Base-by-base conservation (phyloP, 2,113 vertebrate genomes). In the Phyllostomus hastatus region DNA sequence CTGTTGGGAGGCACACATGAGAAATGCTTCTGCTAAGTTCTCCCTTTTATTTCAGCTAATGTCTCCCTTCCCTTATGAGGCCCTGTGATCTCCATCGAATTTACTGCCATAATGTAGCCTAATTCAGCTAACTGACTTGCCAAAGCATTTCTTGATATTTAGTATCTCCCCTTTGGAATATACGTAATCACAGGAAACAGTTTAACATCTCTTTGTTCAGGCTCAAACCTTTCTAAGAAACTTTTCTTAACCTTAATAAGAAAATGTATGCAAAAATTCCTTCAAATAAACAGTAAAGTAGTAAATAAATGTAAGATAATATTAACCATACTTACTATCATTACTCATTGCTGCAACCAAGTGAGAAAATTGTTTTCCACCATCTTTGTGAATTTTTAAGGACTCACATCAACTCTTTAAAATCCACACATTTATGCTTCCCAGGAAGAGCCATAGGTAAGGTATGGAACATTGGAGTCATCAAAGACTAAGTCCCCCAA, bases 41-140 rank as follows among this genome's bases (percentile, higher is more conserved):
- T 16, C 24, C 33, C 54, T 94, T 91, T 91, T 80, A 52, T 67
- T 97, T 87, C 54, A 66, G 76, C 84, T 76, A 80, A 54, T 24
- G 46, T 66, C 59, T 72, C n/a, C 78, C 85, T 79, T 94, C 70
- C 59, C 52, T 89, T 59, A 69, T 78, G 19, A 86, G 48, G 35
- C 92, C 20, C 57, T 90, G n/a, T 67, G 59, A 95, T 94, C 61
- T 64, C 61, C 52, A 69, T 26, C 64, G 57, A 89, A 75, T 83
- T n/a, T 84, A 80, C 54, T 95, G 28, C 66, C 96, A 61, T 11
- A 75, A 50, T 61, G 41, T 31, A 95, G 64, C 75, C 75, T 84
- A 95, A 97, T 90, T 93, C 79, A 86, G 75, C 94, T 70, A 85
- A 85, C 82, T 92, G 57, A 91, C 46, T 81, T 84, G 52, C 41